Evolutionary conservation across 2,888 invertebrate species (phyloP), one percentile per base, ranked within the genome.

Genomic region (Globia sparganii): DNA sequence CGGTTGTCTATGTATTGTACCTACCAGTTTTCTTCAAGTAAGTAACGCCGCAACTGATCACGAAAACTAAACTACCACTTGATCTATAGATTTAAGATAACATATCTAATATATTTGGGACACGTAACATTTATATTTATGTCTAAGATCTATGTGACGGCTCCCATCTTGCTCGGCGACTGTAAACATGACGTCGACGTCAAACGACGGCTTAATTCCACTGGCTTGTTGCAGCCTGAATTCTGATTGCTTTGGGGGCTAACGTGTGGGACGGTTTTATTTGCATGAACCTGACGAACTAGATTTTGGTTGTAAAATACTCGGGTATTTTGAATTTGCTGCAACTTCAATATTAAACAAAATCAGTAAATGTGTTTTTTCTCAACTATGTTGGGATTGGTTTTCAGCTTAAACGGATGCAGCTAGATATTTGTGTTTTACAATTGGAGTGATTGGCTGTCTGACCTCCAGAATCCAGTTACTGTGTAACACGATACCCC

Each of bases 231-330:
- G 15, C 49, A 13, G 62, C 0, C 31, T 25, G 61, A 49, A 83
- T 83, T 79, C 31, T 79, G 79, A 79, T 79, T 77, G 79, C 79
- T 79, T 83, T 62, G 6, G 67, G 83, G 78, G 83, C 31, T 34
- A 49, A 34, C 46, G 25, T 49, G 67, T 40, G 62, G 56, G 28
- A 58, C 15, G 21, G 11, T 75, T 62, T 68, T 79, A 68, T 83
- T 83, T 67, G 67, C 40, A 49, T 43, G 11, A 15, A 62, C 62
- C 67, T 74, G 58, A 40, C 18, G 31, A 67, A 43, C 46, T 67
- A 28, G 61, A 1, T 53, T 21, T 65, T 31, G 18, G 28, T 43
- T 46, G 43, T 46, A 18, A 46, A 18, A 46, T 46, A 6, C 46
- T 6, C 46, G 46, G 21, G 21, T 46, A 46, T 46, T 46, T 46